A percentile compares a stretch with the other conserved stretches of the same genome.
phyloP scores from a whole-genome alignment of 2,888 invertebrate species.

The Sthenelais limicola region DNA sequence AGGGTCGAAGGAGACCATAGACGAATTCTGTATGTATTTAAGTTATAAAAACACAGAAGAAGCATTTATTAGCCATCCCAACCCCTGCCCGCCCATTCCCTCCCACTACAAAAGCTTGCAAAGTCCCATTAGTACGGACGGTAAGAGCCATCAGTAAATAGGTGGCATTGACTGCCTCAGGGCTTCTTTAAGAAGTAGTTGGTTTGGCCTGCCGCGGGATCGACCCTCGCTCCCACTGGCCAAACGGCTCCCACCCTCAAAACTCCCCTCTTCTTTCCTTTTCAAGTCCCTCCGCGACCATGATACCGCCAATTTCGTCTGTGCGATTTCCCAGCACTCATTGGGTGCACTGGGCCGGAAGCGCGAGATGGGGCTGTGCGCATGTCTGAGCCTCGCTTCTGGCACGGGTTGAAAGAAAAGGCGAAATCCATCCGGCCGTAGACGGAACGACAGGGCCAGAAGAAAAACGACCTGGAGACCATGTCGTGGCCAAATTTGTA shows the following conservation, averaged over 20 bases:
- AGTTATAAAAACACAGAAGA: too few species aligned
- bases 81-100: too few species aligned
- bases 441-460: slow-evolving; percentile 12
- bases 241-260: background rate
- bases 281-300: background rate
- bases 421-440: background rate
- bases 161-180: background rate
- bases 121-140: too few species aligned
- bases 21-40: too few species aligned
- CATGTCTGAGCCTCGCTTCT: slow-evolving; percentile 4
- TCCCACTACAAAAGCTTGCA: too few species aligned
- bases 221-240: background rate
- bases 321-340: slow-evolving; percentile 27
- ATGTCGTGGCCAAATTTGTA: too few species aligned
- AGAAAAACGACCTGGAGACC: too few species aligned
- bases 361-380: slow-evolving; percentile 16
- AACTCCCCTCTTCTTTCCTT: background rate
- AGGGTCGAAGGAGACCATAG: too few species aligned
- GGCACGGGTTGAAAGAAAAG: slow-evolving; percentile 8
- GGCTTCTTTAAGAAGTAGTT: background rate
- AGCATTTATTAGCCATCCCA: too few species aligned
- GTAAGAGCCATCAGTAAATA: too few species aligned
- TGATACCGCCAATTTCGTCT: slow-evolving; percentile 23
- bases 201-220: background rate
- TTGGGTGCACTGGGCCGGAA: slow-evolving; percentile 26